Conservation (phyloP, 2,113 vertebrate genomes). For the Pelecanus crispus region DNA sequence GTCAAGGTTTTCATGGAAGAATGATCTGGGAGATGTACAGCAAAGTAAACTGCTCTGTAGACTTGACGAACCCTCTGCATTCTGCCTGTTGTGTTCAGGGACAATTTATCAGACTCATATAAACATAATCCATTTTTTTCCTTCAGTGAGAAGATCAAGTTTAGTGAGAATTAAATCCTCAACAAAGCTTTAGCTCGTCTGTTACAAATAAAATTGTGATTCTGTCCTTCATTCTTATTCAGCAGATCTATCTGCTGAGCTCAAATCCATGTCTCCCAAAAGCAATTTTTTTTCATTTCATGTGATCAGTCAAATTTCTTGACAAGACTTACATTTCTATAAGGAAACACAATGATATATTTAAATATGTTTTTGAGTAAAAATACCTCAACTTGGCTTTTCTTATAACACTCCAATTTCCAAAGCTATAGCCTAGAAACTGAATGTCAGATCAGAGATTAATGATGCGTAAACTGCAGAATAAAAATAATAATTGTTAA, state of each 20-base stretch:
- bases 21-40: neutral
- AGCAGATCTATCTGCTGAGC: neutral
- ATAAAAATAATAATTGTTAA: neutral
- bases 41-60: neutral
- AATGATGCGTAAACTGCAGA: neutral
- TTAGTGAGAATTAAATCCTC: neutral
- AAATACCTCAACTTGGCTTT: neutral
- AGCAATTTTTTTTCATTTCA: neutral
- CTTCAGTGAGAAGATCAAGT: neutral
- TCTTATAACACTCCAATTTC: neutral
- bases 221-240: neutral
- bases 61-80: neutral
- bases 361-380: neutral
- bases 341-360: neutral
- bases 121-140: neutral
- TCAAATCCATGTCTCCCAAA: neutral
- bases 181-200: neutral
- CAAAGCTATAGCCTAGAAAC: neutral
- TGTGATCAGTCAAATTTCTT: neutral
- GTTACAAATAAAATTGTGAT: neutral
- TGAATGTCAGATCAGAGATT: neutral
- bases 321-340: neutral
- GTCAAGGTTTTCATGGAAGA: neutral
- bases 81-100: neutral
- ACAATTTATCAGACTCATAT: neutral